Percentiles rank a stretch among this genome's conserved stretches.
phyloP scores from a whole-genome alignment of 2,113 vertebrate genomes.

The Pseudorhombus dupliciocellatus region DNA sequence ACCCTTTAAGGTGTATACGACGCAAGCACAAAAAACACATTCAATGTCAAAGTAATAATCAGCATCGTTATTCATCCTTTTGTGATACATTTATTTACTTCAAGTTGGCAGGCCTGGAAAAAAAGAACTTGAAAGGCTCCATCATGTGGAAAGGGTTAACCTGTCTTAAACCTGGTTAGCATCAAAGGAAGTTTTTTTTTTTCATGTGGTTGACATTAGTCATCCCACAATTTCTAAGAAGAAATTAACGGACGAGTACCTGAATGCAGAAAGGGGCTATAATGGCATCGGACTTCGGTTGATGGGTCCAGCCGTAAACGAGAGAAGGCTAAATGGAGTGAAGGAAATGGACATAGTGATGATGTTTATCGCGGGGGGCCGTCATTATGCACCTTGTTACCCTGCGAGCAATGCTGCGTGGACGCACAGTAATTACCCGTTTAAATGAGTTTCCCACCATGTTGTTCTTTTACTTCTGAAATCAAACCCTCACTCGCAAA shows the following conservation, averaged over 20 bases:
- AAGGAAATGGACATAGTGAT: slow-evolving; percentile 69
- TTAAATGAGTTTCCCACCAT: slow-evolving; percentile 71
- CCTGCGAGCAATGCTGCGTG: slow-evolving; percentile 64
- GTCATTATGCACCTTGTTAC: slow-evolving; percentile 79
- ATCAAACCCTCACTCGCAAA: slow-evolving; percentile 66
- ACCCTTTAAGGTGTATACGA: not conserved
- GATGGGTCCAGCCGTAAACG: slow-evolving; percentile 53
- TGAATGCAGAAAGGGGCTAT: slow-evolving; percentile 39
- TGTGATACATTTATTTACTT: slow-evolving; percentile 16
- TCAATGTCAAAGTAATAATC: not conserved
- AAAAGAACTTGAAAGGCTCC: slow-evolving; percentile 37
- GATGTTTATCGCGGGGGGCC: slow-evolving; percentile 70
- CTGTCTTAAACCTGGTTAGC: slow-evolving; percentile 30
- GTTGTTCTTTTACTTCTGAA: slow-evolving; percentile 46
- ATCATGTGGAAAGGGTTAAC: slow-evolving; percentile 22
- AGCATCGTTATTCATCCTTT: slow-evolving; percentile 12
- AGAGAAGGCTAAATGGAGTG: slow-evolving; percentile 64
- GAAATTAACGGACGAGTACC: not conserved
- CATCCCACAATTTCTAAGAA: slow-evolving; percentile 24
- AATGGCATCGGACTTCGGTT: slow-evolving; percentile 42
- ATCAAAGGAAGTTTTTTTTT: slow-evolving; percentile 24
- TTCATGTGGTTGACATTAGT: slow-evolving; percentile 14
- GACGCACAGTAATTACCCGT: slow-evolving; percentile 69
- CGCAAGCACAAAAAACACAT: not conserved
- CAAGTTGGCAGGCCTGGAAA: slow-evolving; percentile 2